A percentile compares a stretch with the other conserved stretches of the same genome.
Evolutionary conservation across 2,797 vertebrate species (phyloP).

Genomic region (Sternotherus odoratus): DNA sequence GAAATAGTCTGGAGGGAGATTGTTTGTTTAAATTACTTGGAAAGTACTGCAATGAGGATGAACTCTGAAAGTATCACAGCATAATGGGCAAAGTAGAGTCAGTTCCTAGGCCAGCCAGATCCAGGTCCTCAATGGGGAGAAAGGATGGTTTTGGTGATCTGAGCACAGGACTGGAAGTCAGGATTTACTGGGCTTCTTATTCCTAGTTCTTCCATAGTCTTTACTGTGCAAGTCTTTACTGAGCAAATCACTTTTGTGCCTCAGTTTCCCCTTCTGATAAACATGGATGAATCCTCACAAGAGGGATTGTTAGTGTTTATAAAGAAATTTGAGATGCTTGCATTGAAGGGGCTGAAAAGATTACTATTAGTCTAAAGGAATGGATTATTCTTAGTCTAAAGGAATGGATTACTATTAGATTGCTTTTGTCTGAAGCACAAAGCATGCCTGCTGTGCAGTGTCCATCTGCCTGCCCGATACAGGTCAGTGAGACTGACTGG

Average conservation of each 20-base stretch:
- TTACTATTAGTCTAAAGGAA: not conserved
- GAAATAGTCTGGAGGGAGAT: not conserved
- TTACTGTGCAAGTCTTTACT: not conserved
- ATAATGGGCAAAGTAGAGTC: accelerated
- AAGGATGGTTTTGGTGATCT: not conserved
- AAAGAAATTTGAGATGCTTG: not conserved
- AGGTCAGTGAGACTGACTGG: not conserved
- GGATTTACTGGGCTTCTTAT: not conserved
- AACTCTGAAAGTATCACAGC: not conserved
- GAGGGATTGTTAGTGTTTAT: not conserved
- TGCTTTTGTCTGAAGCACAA: not conserved
- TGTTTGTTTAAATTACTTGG: not conserved
- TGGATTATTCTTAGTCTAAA: not conserved
- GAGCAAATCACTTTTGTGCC: not conserved
- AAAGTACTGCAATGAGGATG: not conserved
- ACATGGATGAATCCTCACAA: not conserved
- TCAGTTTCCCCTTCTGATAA: not conserved
- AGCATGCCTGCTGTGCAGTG: not conserved
- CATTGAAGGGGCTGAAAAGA: not conserved
- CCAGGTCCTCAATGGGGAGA: not conserved
- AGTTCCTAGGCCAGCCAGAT: not conserved
- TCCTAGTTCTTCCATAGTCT: not conserved
- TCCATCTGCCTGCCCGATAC: not conserved
- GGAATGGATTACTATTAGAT: not conserved
- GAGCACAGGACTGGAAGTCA: not conserved